Conservation (phyloP, 2,888 invertebrate genomes). For the Steinernema hermaphroditum region DNA sequence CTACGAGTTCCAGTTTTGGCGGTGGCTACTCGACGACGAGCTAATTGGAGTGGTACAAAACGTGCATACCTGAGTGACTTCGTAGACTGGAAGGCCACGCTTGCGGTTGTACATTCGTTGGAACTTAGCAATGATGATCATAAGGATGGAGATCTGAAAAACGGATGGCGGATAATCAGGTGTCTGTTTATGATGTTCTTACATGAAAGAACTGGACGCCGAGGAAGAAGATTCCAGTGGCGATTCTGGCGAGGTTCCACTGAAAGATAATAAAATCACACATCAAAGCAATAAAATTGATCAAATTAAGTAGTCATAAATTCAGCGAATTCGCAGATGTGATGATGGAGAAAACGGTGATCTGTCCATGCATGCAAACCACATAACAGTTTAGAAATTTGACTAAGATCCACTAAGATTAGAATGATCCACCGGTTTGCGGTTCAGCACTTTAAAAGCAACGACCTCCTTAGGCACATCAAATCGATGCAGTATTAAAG, state of each 20-base stretch:
- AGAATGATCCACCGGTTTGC: too few relatives aligned
- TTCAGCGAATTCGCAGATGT: too few relatives aligned
- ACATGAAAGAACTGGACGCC: slow-evolving; percentile 66
- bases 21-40: neutral
- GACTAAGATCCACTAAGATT: too few relatives aligned
- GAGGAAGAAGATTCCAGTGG: slow-evolving; percentile 67
- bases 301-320: neutral
- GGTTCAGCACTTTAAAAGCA: too few relatives aligned
- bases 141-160: slow-evolving; percentile 63
- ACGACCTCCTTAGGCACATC: too few relatives aligned
- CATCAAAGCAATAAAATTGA: slow-evolving; percentile 18
- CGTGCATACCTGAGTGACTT: neutral
- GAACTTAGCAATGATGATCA: slow-evolving; percentile 66
- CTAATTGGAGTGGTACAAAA: neutral
- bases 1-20: neutral
- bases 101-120: slow-evolving; percentile 63
- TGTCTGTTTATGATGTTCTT: slow-evolving; percentile 32
- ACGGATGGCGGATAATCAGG: neutral
- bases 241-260: slow-evolving; percentile 63
- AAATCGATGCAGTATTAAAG: too few relatives aligned
- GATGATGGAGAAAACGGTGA: too few relatives aligned
- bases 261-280: slow-evolving; percentile 41
- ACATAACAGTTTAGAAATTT: too few relatives aligned
- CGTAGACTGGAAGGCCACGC: neutral
- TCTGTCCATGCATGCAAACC: too few relatives aligned